phyloP scores from a whole-genome alignment of 2,113 vertebrate genomes.

The Gorsachius goisagi region DNA sequence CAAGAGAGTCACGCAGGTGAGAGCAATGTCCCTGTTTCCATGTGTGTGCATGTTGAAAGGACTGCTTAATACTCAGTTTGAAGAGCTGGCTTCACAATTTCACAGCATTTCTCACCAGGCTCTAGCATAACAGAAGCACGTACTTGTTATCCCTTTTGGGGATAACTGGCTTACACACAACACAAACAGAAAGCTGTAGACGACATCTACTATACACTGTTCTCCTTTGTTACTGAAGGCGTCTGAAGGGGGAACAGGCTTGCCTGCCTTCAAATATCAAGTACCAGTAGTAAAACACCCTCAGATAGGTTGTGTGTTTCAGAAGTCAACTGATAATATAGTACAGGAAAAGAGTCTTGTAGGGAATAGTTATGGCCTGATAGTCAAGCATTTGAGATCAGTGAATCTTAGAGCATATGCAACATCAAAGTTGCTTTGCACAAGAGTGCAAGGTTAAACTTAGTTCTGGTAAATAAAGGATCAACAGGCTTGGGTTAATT shows the following conservation, averaged over 20 bases:
- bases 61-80: background rate
- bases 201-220: no score
- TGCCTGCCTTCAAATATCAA: background rate
- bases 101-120: background rate
- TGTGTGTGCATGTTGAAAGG: background rate
- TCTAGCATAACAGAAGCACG: background rate
- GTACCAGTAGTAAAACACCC: background rate
- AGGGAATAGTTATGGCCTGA: background rate
- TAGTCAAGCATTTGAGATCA: background rate
- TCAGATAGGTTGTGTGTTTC: background rate
- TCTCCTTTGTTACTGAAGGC: background rate
- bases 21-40: background rate
- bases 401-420: accelerated
- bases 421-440: background rate
- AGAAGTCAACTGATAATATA: background rate
- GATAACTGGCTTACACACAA: background rate
- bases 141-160: background rate
- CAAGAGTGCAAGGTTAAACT: background rate
- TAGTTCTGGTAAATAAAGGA: background rate
- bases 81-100: background rate
- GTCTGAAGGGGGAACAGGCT: background rate
- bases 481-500: background rate
- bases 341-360: background rate
- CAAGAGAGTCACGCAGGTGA: background rate
- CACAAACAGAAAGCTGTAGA: background rate